A percentile compares a stretch with the other conserved stretches of the same genome.
Evolutionary conservation across 2,113 vertebrate species (phyloP).

Genomic region (Coracopsis vasa): DNA sequence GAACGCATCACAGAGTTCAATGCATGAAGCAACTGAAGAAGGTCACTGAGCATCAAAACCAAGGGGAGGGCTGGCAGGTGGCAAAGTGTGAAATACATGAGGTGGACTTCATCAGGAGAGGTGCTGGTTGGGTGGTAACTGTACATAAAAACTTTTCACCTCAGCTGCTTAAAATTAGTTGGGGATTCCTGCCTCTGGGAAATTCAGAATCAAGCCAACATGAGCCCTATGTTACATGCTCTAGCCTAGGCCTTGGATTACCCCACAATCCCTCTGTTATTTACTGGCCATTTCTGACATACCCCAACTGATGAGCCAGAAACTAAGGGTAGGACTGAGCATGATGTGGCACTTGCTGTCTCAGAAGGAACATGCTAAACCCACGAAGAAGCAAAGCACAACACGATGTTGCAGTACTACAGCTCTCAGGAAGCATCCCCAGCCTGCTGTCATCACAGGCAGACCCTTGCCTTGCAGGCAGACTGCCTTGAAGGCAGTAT

Average conservation of each 20-base stretch:
- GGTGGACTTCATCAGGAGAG: not conserved
- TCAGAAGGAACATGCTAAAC: not conserved
- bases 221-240: fast-evolving
- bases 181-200: not conserved
- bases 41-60: not conserved
- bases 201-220: fast-evolving
- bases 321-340: fast-evolving
- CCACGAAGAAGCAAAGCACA: fast-evolving
- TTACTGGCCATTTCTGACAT: fast-evolving
- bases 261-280: fast-evolving
- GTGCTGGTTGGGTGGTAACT: fast-evolving
- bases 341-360: not conserved
- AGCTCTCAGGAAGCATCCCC: not conserved
- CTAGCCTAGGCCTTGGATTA: fast-evolving
- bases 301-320: not conserved
- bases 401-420: too few relatives aligned
- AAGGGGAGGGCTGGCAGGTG: not conserved
- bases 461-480: too few relatives aligned
- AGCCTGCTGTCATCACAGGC: fast-evolving
- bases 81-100: fast-evolving
- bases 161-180: too few relatives aligned
- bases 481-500: not conserved
- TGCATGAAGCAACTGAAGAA: not conserved
- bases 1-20: not conserved
- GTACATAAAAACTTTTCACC: not conserved